Conservation (phyloP, 2,888 invertebrate species). For the Euclidia mi region DNA sequence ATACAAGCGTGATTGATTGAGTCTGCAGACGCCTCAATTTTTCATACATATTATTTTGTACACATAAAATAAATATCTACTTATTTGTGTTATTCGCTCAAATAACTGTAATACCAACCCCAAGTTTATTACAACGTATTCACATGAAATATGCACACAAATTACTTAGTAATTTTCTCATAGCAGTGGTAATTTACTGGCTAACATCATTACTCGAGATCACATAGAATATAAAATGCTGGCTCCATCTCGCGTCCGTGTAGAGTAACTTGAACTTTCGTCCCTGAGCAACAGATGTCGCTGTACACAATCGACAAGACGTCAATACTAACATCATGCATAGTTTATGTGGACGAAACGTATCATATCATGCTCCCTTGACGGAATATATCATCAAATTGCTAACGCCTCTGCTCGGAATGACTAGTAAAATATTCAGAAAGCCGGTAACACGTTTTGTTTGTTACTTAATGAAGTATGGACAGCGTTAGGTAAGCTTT, state of each 20-base stretch:
- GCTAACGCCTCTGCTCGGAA: conserved; percentile 75
- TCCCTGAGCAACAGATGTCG: conserved; percentile 70
- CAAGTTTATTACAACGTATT: conserved; percentile 15
- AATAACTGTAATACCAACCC: conserved; percentile 12
- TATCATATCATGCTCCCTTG: conserved; percentile 80
- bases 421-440: conserved; percentile 85
- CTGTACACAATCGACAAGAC: conserved; percentile 62
- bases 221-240: conserved; percentile 13
- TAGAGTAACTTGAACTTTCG: conserved; percentile 51
- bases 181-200: conserved; percentile 16
- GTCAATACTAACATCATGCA: conserved; percentile 81
- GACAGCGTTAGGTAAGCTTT: conserved; percentile 57
- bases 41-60: conserved; percentile 14
- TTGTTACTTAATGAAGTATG: conserved; percentile 80
- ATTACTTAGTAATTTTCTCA: conserved; percentile 16
- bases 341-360: conserved; percentile 73
- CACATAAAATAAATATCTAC: conserved; percentile 13
- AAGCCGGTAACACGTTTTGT: conserved; percentile 84
- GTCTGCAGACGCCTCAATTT: conserved; percentile 16
- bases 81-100: conserved; percentile 5
- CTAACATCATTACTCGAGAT: conserved; percentile 2
- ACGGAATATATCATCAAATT: conserved; percentile 82
- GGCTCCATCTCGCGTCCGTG: conserved; percentile 61
- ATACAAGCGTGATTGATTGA: conserved; percentile 47
- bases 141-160: conserved; percentile 14